Percentiles rank a stretch among this genome's conserved stretches.
phyloP scores from a whole-genome alignment of 2,797 vertebrate genomes.

The Hephaestus fuliginosus region DNA sequence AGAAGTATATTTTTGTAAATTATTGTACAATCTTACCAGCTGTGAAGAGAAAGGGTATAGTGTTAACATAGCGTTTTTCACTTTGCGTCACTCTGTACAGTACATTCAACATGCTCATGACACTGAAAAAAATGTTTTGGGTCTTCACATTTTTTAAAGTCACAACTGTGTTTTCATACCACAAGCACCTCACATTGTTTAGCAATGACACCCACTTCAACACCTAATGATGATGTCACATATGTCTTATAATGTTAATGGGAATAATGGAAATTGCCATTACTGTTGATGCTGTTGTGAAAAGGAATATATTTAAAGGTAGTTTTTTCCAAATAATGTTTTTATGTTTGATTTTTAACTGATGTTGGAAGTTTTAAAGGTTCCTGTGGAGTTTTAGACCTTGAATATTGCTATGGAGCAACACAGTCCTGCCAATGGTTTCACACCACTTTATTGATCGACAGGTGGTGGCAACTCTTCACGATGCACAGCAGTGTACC shows the following conservation, averaged over 20 bases:
- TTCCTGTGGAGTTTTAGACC: slow-evolving; percentile 16
- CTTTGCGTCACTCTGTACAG: slow-evolving; percentile 37
- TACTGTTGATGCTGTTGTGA: slow-evolving; percentile 58
- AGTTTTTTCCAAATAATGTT: slow-evolving; percentile 16
- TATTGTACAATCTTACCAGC: slow-evolving; percentile 65
- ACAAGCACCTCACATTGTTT: slow-evolving; percentile 41
- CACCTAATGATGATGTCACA: slow-evolving; percentile 75
- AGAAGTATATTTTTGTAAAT: slow-evolving; percentile 89
- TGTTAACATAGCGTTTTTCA: slow-evolving; percentile 47
- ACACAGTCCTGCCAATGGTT: neutral
- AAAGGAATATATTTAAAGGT: slow-evolving; percentile 43
- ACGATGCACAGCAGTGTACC: neutral
- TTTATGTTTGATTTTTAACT: slow-evolving; percentile 44
- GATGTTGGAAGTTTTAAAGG: slow-evolving; percentile 31
- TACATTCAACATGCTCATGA: slow-evolving; percentile 31
- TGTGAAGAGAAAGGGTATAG: slow-evolving; percentile 55
- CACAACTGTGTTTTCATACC: slow-evolving; percentile 25
- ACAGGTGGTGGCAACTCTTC: neutral
- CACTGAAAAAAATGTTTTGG: slow-evolving; percentile 12
- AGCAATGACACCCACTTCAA: slow-evolving; percentile 46
- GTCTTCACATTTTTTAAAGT: slow-evolving; percentile 19
- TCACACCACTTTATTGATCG: neutral
- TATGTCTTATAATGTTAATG: slow-evolving; percentile 46
- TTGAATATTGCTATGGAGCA: neutral
- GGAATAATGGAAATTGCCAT: slow-evolving; percentile 20